A percentile compares a stretch with the other conserved stretches of the same genome.
These are phyloP conservation scores for Pachliopta kotzebuea DNA, from an alignment of 2,888 invertebrate species.

Conservation along the genomic window DNA sequence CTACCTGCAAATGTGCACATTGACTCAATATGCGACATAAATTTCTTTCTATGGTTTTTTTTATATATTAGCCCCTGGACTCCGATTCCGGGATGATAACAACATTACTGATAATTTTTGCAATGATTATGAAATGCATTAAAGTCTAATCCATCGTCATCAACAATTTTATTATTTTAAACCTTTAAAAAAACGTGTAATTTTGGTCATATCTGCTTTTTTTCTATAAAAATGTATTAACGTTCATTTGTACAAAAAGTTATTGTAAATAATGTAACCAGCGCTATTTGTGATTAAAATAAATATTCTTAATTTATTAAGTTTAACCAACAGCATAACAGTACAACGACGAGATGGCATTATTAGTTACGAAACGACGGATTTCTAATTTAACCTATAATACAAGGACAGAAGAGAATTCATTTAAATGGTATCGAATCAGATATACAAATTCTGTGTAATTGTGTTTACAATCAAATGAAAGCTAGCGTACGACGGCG, in stretches of 20 bases:
- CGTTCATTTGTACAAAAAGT: too few relatives aligned
- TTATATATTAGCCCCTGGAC: not conserved
- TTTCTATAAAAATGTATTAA: too few relatives aligned
- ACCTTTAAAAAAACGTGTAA: too few relatives aligned
- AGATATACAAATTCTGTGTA: slow-evolving; percentile 18
- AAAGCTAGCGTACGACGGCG: slow-evolving; percentile 14
- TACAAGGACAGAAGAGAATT: slow-evolving; percentile 22
- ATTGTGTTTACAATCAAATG: slow-evolving; percentile 18
- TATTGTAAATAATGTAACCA: not conserved
- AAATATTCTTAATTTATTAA: not conserved
- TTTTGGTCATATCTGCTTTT: too few relatives aligned
- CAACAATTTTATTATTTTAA: too few relatives aligned
- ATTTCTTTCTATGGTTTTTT: not conserved
- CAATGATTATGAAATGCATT: too few relatives aligned
- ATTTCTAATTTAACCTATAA: slow-evolving; percentile 26
- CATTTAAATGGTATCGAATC: slow-evolving; percentile 22
- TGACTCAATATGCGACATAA: not conserved
- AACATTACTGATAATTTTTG: too few relatives aligned
- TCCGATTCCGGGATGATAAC: too few relatives aligned
- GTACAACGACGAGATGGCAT: slow-evolving; percentile 13
- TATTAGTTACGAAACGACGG: slow-evolving; percentile 22
- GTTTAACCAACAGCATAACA: slow-evolving; percentile 3
- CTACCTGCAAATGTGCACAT: not conserved
- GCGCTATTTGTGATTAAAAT: not conserved
- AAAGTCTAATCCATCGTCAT: too few relatives aligned